Evolutionary conservation across 2,797 vertebrate genomes (phyloP).

Genomic region (Myripristis jacobus): DNA sequence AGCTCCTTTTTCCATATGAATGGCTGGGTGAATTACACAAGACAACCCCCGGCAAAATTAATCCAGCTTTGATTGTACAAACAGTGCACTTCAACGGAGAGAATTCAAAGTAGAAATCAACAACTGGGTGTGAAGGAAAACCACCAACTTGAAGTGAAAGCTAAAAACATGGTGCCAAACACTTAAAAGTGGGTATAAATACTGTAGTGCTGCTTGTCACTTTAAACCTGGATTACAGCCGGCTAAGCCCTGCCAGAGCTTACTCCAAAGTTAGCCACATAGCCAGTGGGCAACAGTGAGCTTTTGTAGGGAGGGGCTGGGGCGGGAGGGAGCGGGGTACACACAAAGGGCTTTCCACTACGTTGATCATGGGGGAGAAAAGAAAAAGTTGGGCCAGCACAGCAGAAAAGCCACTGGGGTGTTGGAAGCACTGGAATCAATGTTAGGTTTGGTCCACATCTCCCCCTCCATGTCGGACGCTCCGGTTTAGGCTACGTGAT

Average conservation of each 20-base stretch:
- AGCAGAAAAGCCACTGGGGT: constrained; percentile 35
- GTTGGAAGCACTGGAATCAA: constrained; percentile 44
- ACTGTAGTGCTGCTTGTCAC: constrained; percentile 72
- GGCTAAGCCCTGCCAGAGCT: constrained; percentile 78
- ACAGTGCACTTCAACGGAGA: neutral
- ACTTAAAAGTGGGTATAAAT: constrained; percentile 79
- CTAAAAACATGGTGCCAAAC: constrained; percentile 44
- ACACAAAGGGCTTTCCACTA: constrained; percentile 67
- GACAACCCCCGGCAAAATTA: constrained; percentile 5
- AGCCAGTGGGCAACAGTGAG: constrained; percentile 75
- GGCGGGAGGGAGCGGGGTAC: constrained; percentile 18
- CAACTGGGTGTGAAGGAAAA: constrained; percentile 22
- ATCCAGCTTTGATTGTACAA: constrained; percentile 1
- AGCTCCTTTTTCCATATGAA: neutral
- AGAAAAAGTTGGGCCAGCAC: constrained; percentile 61
- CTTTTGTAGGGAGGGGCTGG: constrained; percentile 51
- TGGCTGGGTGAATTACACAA: neutral
- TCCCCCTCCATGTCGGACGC: constrained; percentile 21
- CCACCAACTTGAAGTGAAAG: constrained; percentile 11
- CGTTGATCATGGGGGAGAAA: constrained; percentile 46
- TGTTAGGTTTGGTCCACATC: constrained; percentile 46
- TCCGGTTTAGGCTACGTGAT: constrained; percentile 38
- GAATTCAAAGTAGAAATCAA: constrained; percentile 13
- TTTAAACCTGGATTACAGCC: constrained; percentile 83
- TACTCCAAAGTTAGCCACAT: constrained; percentile 83